Evolutionary conservation across 2,113 vertebrate genomes (phyloP).

Genomic region (Geococcyx californianus): DNA sequence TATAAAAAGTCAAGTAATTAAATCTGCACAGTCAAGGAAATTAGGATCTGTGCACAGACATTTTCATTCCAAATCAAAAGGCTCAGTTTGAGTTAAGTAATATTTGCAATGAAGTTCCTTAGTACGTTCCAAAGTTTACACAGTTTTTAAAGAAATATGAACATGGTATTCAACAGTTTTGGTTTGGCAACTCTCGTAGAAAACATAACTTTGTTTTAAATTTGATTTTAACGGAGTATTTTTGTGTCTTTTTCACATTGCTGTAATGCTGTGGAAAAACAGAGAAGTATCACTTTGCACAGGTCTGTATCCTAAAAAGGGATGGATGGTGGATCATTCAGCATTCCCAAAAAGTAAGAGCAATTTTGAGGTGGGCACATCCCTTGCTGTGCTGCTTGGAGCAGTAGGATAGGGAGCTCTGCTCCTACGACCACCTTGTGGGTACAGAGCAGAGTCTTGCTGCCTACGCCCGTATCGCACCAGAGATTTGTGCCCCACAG

Average conservation of each 20-base stretch:
- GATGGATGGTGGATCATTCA: not conserved
- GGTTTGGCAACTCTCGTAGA: not conserved
- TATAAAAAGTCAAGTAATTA: not conserved
- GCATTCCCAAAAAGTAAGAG: not conserved
- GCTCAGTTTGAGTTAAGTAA: not conserved
- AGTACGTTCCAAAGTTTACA: not conserved
- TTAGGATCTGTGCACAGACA: not conserved
- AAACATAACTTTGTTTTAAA: not conserved
- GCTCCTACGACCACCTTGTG: not conserved
- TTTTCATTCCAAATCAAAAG: not conserved
- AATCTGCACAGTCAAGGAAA: not conserved
- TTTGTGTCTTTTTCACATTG: not conserved
- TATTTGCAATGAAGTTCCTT: not conserved
- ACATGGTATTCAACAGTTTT: not conserved
- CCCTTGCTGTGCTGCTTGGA: not conserved
- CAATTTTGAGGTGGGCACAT: not conserved
- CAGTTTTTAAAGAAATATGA: not conserved
- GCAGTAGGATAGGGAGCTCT: not conserved
- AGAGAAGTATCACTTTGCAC: not conserved
- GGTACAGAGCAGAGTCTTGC: not conserved
- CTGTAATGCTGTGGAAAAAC: not conserved
- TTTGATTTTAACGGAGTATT: not conserved
- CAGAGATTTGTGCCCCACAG: rapidly evolving
- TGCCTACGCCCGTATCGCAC: rapidly evolving
- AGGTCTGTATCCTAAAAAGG: not conserved